Conservation (phyloP, 2,888 invertebrate species). For the Alsophila aescularia region DNA sequence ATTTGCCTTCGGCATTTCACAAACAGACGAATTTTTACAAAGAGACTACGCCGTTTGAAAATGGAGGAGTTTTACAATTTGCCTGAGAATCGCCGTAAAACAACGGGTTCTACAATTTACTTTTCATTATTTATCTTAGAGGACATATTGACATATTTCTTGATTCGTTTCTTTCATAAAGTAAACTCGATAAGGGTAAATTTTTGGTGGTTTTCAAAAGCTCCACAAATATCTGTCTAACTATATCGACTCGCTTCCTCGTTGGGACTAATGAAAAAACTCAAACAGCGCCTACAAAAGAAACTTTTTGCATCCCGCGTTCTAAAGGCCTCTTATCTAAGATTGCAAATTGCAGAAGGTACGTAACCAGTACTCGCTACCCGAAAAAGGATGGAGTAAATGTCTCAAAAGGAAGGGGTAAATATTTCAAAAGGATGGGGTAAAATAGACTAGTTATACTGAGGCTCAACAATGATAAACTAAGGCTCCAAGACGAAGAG, state of each 20-base stretch:
- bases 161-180: neutral
- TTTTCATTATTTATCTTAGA: too few species aligned
- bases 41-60: too few species aligned
- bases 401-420: conserved; percentile 2
- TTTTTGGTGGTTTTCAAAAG: conserved; percentile 12
- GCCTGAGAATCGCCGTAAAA: too few species aligned
- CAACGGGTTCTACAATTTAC: too few species aligned
- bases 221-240: conserved; percentile 21
- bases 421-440: conserved; percentile 5
- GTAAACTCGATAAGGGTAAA: neutral
- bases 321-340: conserved; percentile 43
- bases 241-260: conserved; percentile 32
- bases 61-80: too few species aligned
- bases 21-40: too few species aligned
- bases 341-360: conserved; percentile 41
- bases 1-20: too few species aligned
- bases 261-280: conserved; percentile 41
- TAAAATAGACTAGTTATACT: conserved; percentile 41
- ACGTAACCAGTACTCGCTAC: conserved; percentile 21
- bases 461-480: conserved; percentile 63
- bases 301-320: conserved; percentile 42
- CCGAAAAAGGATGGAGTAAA: conserved; percentile 15
- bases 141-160: too few species aligned
- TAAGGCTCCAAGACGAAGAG: conserved; percentile 65
- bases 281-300: conserved; percentile 38